These are phyloP conservation scores for Gadus macrocephalus DNA, from an alignment of 2,113 vertebrate genomes.

Conservation along the genomic window DNA sequence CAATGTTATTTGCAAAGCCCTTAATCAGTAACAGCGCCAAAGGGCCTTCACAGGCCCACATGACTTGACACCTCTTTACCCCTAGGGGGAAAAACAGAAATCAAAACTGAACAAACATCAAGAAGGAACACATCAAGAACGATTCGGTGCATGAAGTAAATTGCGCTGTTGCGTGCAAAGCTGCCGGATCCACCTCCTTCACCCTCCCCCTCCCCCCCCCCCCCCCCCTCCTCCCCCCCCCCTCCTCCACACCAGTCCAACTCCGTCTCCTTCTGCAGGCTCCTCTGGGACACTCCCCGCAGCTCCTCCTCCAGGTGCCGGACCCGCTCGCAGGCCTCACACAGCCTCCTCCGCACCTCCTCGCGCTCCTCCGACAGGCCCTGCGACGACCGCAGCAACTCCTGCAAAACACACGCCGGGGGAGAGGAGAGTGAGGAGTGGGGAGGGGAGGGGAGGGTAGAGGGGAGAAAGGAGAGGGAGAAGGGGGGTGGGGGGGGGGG, in stretches of 20 bases:
- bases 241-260: conserved; percentile 81
- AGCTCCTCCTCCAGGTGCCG: conserved; percentile 92
- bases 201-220: background rate
- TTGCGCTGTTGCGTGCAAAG: too few species aligned
- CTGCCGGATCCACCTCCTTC: too few species aligned
- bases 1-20: too few species aligned
- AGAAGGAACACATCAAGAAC: too few species aligned
- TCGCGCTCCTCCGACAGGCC: conserved; percentile 78
- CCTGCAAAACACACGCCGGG: conserved; percentile 53
- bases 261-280: conserved; percentile 92
- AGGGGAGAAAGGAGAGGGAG: background rate
- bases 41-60: too few species aligned
- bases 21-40: too few species aligned
- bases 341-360: conserved; percentile 80
- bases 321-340: conserved; percentile 80
- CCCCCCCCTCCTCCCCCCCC: too few species aligned
- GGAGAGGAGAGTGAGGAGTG: background rate
- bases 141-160: too few species aligned
- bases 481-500: background rate
- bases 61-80: too few species aligned
- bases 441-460: too few species aligned
- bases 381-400: conserved; percentile 74
- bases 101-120: too few species aligned
- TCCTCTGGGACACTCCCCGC: conserved; percentile 84
- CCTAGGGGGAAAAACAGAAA: too few species aligned